Evolutionary conservation across 2,888 invertebrate genomes (phyloP).

Genomic region (Lithophane socia): DNA sequence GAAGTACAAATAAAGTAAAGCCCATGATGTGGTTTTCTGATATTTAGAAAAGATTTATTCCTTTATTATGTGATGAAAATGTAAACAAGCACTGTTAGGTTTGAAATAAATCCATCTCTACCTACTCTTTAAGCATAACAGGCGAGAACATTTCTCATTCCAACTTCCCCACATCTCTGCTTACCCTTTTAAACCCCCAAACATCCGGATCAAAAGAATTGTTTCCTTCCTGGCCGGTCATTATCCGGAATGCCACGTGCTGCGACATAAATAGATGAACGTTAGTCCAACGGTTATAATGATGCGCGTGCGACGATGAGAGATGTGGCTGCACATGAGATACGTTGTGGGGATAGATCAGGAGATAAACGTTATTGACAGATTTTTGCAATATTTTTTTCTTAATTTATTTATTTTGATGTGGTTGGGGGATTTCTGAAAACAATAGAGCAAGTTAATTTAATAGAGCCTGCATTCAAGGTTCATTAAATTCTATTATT

Average conservation of each 20-base stretch:
- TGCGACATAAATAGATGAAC: constrained; percentile 61
- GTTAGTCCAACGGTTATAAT: constrained; percentile 66
- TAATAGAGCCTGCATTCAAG: background rate
- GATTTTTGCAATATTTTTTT: background rate
- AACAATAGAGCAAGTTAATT: background rate
- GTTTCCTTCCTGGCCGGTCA: constrained; percentile 68
- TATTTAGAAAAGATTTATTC: background rate
- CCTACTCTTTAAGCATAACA: background rate
- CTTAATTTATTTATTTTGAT: background rate
- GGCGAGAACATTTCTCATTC: background rate
- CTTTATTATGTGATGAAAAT: background rate
- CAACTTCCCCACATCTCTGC: background rate
- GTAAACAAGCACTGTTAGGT: background rate
- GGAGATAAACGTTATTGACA: constrained; percentile 10
- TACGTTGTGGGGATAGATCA: constrained; percentile 43
- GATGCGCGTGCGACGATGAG: constrained; percentile 66
- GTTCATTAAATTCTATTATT: background rate
- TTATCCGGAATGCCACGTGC: constrained; percentile 81
- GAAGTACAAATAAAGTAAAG: background rate
- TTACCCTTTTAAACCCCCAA: constrained; percentile 23
- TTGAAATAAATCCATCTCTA: background rate
- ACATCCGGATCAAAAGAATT: constrained; percentile 65
- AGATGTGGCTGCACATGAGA: constrained; percentile 39
- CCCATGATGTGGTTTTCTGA: background rate
- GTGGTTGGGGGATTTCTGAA: background rate